Evolutionary conservation across 2,888 invertebrate species (phyloP).

Genomic region (Parnassius apollo): DNA sequence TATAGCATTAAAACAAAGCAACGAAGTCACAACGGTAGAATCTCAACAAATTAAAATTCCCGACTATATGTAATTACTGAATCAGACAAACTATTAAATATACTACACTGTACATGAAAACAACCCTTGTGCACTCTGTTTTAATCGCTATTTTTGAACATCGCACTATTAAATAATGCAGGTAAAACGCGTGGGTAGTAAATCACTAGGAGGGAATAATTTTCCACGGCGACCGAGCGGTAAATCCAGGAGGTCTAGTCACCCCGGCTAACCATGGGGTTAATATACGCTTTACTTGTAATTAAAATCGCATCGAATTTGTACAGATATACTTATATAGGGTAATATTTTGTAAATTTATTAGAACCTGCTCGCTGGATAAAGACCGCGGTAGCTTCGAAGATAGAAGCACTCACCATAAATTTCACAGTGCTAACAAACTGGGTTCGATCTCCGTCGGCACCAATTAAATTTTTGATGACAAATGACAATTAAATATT

Average conservation of each 20-base stretch:
- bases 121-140: conserved; percentile 26
- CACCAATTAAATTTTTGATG: too few species aligned
- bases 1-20: too few species aligned
- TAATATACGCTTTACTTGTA: conserved; percentile 14
- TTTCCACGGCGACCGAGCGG: conserved; percentile 47
- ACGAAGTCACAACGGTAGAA: conserved; percentile 4
- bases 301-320: conserved; percentile 11
- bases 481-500: too few species aligned
- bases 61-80: conserved; percentile 27
- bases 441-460: too few species aligned
- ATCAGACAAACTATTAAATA: conserved; percentile 25
- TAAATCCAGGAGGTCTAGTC: conserved; percentile 44
- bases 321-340: too few species aligned
- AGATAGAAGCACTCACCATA: too few species aligned
- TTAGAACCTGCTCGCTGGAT: too few species aligned
- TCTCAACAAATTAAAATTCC: conserved; percentile 29
- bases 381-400: too few species aligned
- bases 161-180: conserved; percentile 42
- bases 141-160: conserved; percentile 31
- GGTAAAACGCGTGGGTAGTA: conserved; percentile 58
- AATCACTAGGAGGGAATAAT: conserved; percentile 67
- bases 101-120: neutral
- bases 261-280: conserved; percentile 15
- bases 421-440: too few species aligned
- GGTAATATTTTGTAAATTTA: too few species aligned